These are phyloP conservation scores for Hypocryptadius cinnamomeus DNA, from an alignment of 2,113 vertebrate genomes.

Conservation along the genomic window DNA sequence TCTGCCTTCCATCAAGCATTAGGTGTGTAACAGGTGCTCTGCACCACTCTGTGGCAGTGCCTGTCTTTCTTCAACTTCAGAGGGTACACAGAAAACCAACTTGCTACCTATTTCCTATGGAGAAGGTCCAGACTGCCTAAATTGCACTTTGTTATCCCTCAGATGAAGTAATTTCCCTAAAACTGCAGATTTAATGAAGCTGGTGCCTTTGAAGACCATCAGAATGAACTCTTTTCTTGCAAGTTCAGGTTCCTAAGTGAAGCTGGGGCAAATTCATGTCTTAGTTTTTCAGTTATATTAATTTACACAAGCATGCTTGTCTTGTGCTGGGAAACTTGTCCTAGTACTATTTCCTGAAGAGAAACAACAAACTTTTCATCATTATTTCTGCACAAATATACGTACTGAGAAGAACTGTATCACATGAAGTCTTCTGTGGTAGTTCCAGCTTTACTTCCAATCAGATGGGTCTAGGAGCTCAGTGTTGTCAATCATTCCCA, in stretches of 20 bases:
- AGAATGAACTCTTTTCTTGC: not conserved
- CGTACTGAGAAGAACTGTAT: not conserved
- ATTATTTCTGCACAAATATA: not conserved
- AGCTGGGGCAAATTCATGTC: not conserved
- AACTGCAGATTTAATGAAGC: not conserved
- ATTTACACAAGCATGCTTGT: not conserved
- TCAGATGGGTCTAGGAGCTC: not conserved
- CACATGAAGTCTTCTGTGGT: not conserved
- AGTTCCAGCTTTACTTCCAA: not conserved
- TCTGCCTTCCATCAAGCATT: not conserved
- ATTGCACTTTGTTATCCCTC: not conserved
- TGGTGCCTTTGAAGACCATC: not conserved
- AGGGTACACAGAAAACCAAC: not conserved
- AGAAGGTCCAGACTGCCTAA: not conserved
- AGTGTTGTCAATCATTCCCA: not conserved
- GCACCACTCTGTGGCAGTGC: not conserved
- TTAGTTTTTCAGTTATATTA: not conserved
- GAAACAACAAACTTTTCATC: not conserved
- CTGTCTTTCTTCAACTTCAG: not conserved
- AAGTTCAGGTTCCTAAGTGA: not conserved
- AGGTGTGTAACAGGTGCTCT: not conserved
- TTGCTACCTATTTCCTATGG: not conserved
- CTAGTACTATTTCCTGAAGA: not conserved
- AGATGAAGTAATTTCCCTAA: not conserved
- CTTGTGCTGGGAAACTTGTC: not conserved